A percentile compares a stretch with the other conserved stretches of the same genome.
Conservation (phyloP, 2,888 invertebrate genomes). For the Clanis bilineata region DNA sequence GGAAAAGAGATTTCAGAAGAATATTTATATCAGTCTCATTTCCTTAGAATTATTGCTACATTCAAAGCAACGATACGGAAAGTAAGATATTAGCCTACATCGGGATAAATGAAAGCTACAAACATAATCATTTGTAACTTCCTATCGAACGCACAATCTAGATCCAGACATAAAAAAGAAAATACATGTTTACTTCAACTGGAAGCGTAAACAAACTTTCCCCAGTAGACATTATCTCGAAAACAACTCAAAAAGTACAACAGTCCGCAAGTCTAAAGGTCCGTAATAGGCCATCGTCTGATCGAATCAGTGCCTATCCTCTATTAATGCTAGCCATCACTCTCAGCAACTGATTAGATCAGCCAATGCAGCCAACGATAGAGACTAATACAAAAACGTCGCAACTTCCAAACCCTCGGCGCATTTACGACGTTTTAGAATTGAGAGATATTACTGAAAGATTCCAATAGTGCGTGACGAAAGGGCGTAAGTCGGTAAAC, state of each 20-base stretch:
- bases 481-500: slow-evolving; percentile 37
- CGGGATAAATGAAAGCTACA: neutral
- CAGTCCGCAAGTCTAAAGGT: slow-evolving; percentile 14
- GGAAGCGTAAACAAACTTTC: neutral
- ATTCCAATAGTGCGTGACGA: slow-evolving; percentile 32
- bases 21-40: no score
- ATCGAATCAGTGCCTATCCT: slow-evolving; percentile 57
- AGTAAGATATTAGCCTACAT: neutral
- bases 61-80: no score
- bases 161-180: neutral
- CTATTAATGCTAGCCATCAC: slow-evolving; percentile 65
- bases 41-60: no score
- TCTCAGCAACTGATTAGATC: slow-evolving; percentile 65
- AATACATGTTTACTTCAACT: slow-evolving; percentile 1
- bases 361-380: slow-evolving; percentile 41
- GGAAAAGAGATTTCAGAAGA: no score
- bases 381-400: slow-evolving; percentile 31
- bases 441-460: slow-evolving; percentile 18
- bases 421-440: slow-evolving; percentile 44
- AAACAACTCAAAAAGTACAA: slow-evolving; percentile 24
- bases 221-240: slow-evolving; percentile 6
- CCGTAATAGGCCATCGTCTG: slow-evolving; percentile 47
- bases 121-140: neutral
- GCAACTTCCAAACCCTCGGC: slow-evolving; percentile 28
- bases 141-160: neutral